phyloP scores from a whole-genome alignment of 2,888 invertebrate genomes.

The Nephrocerus scutellatus region DNA sequence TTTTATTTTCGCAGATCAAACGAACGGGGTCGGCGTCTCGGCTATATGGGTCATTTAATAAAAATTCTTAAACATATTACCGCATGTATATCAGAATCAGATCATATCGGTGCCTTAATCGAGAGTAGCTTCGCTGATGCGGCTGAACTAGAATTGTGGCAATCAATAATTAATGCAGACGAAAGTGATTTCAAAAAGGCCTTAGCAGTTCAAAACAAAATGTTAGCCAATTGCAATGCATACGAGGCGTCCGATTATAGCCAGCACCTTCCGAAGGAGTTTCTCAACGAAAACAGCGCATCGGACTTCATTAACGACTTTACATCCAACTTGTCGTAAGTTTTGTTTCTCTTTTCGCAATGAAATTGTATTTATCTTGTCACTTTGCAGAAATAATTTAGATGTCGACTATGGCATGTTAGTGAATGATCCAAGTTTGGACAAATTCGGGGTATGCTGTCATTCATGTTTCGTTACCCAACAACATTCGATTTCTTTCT shows the following conservation, averaged over 20 bases:
- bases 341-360: constrained; percentile 3
- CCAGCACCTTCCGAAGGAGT: constrained; percentile 34
- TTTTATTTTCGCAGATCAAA: constrained; percentile 43
- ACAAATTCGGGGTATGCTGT: too few species aligned
- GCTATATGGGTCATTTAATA: constrained; percentile 62
- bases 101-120: constrained; percentile 53
- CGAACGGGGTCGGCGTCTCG: constrained; percentile 53
- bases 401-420: too few species aligned
- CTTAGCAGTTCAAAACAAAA: constrained; percentile 37
- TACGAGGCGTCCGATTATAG: constrained; percentile 37
- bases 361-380: neutral
- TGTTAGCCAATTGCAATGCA: constrained; percentile 45
- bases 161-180: constrained; percentile 39
- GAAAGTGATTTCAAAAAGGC: constrained; percentile 40
- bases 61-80: constrained; percentile 56
- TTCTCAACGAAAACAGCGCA: constrained; percentile 28
- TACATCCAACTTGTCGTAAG: constrained; percentile 24
- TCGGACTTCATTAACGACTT: constrained; percentile 27
- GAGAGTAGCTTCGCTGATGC: constrained; percentile 50
- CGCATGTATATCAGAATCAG: constrained; percentile 45
- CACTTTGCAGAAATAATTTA: neutral
- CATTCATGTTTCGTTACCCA: too few species aligned
- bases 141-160: constrained; percentile 50
- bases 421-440: too few species aligned
- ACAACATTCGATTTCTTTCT: too few species aligned